Evolutionary conservation across 1,140 invertebrate species (phyloP), one percentile per base, ranked within the genome.

Genomic region (Steinernema feltiae): DNA sequence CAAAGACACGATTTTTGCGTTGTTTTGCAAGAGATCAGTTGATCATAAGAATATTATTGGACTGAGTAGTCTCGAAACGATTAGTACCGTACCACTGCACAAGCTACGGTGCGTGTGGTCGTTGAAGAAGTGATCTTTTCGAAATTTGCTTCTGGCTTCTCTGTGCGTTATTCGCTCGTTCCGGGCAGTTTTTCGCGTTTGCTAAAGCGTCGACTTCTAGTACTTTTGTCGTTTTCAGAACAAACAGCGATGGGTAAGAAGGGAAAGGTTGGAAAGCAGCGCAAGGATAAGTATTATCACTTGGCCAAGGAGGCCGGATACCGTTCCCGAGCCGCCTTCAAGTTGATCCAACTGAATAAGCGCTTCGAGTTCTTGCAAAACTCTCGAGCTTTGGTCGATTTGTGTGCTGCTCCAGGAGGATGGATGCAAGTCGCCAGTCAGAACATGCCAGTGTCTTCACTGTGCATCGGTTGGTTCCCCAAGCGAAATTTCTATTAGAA

Each of bases 221-320:
- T 7, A 41, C 7, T 41, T 41, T 18, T 41, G 35, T 41, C 35
- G n/a, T n/a, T 41, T 41, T 41, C 18, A 41, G 35, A 69, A 69
- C n/a, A n/a, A n/a, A n/a, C n/a, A n/a, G n/a, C n/a, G n/a, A 99
- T 98, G 96, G 94, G 94, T 32, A 97, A 97, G 85, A 99, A 98
- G 87, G 88, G 90, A 0, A 98, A 99, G 92, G 90, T 94, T 87
- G 97, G 97, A 91, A 98, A 98, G 89, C 92, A 96, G 83, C 90
- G 97, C 30, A 94, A 92, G 87, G 97, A 99, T 91, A 97, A 95
- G 89, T 99, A 93, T 89, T 99, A 99, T 89, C 93, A 97, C 84
- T 89, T 99, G 82, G 96, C 97, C 24, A 99, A 99, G 88, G 96
- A 99, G 90, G 95, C 94, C 82, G 97, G 96, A 82, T 98, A 92